Evolutionary conservation across 2,888 invertebrate species (phyloP).

Genomic region (Bellardia bayeri): DNA sequence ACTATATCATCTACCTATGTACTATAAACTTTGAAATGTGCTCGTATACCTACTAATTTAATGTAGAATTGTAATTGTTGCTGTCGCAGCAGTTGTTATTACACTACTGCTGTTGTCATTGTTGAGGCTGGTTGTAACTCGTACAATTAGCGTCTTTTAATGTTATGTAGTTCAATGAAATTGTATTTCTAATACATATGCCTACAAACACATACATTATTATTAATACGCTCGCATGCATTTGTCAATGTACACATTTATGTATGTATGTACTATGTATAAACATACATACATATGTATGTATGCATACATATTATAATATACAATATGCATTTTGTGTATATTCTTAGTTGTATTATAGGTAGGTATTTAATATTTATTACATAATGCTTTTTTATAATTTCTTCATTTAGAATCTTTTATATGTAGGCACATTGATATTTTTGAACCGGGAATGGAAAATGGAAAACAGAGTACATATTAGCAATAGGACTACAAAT

Average conservation of each 20-base stretch:
- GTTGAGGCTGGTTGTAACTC: conserved; percentile 1
- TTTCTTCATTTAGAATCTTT: no score
- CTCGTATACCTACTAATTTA: conserved; percentile 24
- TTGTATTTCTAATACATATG: conserved; percentile 50
- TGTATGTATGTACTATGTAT: background rate
- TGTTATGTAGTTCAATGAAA: conserved; percentile 69
- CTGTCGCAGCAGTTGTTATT: conserved; percentile 21
- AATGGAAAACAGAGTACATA: no score
- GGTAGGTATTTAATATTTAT: no score
- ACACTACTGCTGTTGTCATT: conserved; percentile 1
- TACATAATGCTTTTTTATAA: no score
- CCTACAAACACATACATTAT: background rate
- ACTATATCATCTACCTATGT: background rate
- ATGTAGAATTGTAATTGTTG: conserved; percentile 8
- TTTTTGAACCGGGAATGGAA: no score
- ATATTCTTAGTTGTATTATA: no score
- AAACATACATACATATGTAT: background rate
- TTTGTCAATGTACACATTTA: background rate
- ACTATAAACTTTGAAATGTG: conserved; percentile 18
- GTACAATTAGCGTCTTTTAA: conserved; percentile 66
- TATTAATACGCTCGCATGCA: background rate
- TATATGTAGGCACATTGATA: no score
- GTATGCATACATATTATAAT: background rate
- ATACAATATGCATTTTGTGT: no score
- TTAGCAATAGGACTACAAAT: no score